These are phyloP conservation scores for Drosophila eugracilis DNA, from an alignment of 1,140 invertebrate genomes.

Conservation along the genomic window DNA sequence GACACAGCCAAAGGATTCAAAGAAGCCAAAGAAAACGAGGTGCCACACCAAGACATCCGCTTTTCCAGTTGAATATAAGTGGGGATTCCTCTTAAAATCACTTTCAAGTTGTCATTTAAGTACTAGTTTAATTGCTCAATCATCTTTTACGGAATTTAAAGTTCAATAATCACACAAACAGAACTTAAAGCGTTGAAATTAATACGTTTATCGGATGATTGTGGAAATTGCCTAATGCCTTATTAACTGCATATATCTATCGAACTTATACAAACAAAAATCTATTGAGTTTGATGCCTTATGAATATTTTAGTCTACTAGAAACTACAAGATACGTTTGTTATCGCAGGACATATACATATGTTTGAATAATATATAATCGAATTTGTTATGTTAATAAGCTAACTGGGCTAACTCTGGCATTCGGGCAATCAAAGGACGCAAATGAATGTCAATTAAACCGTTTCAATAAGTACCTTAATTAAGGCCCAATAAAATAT, in stretches of 20 bases:
- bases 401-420: background rate
- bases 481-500: conserved; percentile 14
- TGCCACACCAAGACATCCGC: background rate
- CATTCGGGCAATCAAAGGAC: background rate
- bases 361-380: background rate
- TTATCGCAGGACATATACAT: too few relatives aligned
- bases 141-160: background rate
- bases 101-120: conserved; percentile 6
- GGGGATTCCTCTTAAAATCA: background rate
- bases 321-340: too few relatives aligned
- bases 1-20: background rate
- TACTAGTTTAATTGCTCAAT: background rate
- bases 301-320: too few relatives aligned
- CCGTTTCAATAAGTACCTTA: conserved; percentile 6
- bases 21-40: conserved; percentile 5
- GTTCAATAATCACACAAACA: background rate
- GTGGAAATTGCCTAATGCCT: background rate
- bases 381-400: background rate
- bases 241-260: background rate
- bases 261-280: too few relatives aligned
- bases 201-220: conserved; percentile 5
- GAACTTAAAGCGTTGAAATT: background rate
- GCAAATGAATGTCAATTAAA: background rate
- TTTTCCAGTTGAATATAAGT: background rate
- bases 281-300: too few relatives aligned